Evolutionary conservation across 2,797 vertebrate genomes (phyloP).

Genomic region (Eulemur rubriventer): DNA sequence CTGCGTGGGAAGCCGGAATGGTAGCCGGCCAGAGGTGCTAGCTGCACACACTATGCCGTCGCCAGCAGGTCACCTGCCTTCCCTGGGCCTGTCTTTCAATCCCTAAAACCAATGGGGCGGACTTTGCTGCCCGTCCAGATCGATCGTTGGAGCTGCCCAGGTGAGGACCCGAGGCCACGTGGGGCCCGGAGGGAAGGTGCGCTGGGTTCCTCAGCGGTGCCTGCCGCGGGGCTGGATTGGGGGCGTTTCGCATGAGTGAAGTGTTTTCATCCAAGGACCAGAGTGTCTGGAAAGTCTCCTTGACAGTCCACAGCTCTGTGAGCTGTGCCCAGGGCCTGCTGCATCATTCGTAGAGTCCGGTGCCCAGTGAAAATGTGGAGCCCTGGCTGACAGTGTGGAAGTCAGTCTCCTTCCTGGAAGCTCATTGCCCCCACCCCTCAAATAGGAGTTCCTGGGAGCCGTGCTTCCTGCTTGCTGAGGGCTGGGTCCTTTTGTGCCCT

Average conservation of each 20-base stretch:
- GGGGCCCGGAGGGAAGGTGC: neutral
- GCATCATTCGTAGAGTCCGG: accelerated
- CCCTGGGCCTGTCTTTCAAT: neutral
- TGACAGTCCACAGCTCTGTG: neutral
- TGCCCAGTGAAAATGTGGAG: neutral
- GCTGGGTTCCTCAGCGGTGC: neutral
- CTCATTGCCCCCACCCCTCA: accelerated
- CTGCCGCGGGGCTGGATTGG: neutral
- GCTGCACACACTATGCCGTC: neutral
- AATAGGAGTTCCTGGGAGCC: neutral
- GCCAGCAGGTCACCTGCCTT: neutral
- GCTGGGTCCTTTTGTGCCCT: neutral
- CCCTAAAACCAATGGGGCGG: too few relatives aligned
- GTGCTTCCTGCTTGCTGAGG: too few relatives aligned
- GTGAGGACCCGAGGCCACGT: neutral
- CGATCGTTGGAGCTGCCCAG: accelerated
- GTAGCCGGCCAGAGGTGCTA: neutral
- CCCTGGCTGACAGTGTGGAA: neutral
- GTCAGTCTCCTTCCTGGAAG: neutral
- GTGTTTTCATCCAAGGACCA: neutral
- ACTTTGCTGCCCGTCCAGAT: neutral
- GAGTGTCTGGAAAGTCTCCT: neutral
- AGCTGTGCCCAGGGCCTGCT: accelerated
- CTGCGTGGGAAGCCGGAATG: too few relatives aligned
- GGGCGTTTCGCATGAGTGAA: too few relatives aligned